phyloP scores from a whole-genome alignment of 2,888 invertebrate genomes.

The Alsophila aescularia region DNA sequence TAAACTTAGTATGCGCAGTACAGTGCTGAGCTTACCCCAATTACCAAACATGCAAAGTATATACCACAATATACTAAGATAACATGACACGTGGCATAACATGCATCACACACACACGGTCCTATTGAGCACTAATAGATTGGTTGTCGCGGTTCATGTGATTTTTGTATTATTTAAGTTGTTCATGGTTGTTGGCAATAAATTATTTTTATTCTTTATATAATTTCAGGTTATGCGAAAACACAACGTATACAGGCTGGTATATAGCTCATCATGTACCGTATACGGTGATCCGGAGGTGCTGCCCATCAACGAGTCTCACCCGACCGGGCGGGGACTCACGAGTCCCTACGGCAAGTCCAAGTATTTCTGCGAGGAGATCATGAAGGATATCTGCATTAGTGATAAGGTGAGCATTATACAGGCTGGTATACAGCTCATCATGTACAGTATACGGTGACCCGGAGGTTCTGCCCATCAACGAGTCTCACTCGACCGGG shows the following conservation, averaged over 20 bases:
- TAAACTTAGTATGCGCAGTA: no score
- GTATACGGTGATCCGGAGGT: conserved; percentile 95
- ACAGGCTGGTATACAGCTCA: background rate
- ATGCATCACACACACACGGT: no score
- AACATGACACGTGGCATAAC: no score
- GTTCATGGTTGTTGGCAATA: no score
- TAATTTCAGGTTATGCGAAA: conserved; percentile 89
- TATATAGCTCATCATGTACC: conserved; percentile 95
- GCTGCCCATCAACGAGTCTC: conserved; percentile 93
- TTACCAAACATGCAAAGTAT: no score
- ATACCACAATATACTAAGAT: no score
- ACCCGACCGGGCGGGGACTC: conserved; percentile 92
- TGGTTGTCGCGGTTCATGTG: no score
- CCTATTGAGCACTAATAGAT: no score
- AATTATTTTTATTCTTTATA: no score
- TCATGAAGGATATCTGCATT: conserved; percentile 92
- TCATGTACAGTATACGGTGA: conserved; percentile 46
- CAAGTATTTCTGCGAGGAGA: conserved; percentile 97
- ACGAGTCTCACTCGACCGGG: conserved; percentile 93
- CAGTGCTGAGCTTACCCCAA: no score
- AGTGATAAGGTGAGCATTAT: conserved; percentile 88
- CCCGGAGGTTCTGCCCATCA: conserved; percentile 92
- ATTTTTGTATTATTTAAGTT: no score
- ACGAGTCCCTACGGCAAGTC: conserved; percentile 96
- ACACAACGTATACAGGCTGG: conserved; percentile 89